Percentiles rank a stretch among this genome's conserved stretches.
Conservation (phyloP, 2,797 vertebrate genomes). For the Sternarchorhynchus goeldii region DNA sequence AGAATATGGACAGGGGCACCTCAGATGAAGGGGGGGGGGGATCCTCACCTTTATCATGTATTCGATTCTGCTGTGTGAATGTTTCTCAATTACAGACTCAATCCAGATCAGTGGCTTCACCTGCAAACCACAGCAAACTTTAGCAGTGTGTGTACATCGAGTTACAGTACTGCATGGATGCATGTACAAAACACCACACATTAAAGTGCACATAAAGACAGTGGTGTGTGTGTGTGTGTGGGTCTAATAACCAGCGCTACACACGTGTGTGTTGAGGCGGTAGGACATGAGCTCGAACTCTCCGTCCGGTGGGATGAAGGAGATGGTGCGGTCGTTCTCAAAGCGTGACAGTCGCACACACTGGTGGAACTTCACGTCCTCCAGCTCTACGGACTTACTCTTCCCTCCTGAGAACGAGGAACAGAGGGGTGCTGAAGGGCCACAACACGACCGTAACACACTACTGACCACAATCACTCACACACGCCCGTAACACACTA, state of each 20-base stretch:
- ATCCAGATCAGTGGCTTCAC: slow-evolving; percentile 99
- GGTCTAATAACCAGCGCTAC: slow-evolving; percentile 54
- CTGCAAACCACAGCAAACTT: slow-evolving; percentile 64
- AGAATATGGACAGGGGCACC: background rate
- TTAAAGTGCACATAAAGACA: background rate
- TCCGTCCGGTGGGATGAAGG: slow-evolving; percentile 91
- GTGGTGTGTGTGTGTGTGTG: too few species aligned
- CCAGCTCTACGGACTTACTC: slow-evolving; percentile 92
- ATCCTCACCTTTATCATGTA: slow-evolving; percentile 96
- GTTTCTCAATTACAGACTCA: slow-evolving; percentile 98
- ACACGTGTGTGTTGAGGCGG: slow-evolving; percentile 90
- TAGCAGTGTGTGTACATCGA: background rate
- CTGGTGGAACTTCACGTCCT: slow-evolving; percentile 95
- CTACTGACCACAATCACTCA: too few species aligned
- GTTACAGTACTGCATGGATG: background rate
- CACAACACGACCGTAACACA: background rate
- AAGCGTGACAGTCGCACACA: slow-evolving; percentile 94
- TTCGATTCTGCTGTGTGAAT: slow-evolving; percentile 98
- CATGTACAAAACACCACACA: background rate
- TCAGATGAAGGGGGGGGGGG: too few species aligned
- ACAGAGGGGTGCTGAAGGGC: background rate
- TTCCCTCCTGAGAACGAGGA: slow-evolving; percentile 81
- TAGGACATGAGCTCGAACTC: slow-evolving; percentile 97
- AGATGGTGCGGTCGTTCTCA: slow-evolving; percentile 93
- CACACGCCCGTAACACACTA: too few species aligned